Conservation (phyloP, 1,140 invertebrate species). For the Diplogasteroides magnus region DNA sequence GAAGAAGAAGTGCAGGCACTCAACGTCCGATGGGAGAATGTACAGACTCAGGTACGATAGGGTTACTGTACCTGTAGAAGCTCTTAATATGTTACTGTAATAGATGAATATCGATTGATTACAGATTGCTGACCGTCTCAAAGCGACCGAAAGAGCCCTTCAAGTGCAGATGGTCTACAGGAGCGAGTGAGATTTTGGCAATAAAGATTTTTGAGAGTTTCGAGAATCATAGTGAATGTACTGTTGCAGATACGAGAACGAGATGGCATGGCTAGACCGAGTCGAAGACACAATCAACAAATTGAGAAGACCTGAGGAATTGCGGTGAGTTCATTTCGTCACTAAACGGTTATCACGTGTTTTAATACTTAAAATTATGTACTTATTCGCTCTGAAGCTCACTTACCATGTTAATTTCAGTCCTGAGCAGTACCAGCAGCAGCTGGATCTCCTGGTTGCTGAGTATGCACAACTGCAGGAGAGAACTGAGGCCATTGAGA, state of each 20-base stretch:
- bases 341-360: no score
- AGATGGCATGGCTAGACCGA: slow-evolving; percentile 62
- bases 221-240: neutral
- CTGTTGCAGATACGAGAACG: slow-evolving; percentile 45
- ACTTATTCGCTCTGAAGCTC: no score
- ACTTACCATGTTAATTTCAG: slow-evolving; percentile 49
- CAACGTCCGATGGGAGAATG: slow-evolving; percentile 80
- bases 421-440: slow-evolving; percentile 51
- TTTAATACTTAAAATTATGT: no score
- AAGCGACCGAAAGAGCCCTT: slow-evolving; percentile 46
- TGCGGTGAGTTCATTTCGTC: slow-evolving; percentile 18
- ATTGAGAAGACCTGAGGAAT: slow-evolving; percentile 47
- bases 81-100: no score
- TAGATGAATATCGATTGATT: no score
- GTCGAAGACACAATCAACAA: slow-evolving; percentile 64
- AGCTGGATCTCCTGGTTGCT: slow-evolving; percentile 58
- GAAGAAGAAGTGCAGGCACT: slow-evolving; percentile 84
- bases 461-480: slow-evolving; percentile 82
- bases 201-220: neutral
- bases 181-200: slow-evolving; percentile 10
- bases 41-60: slow-evolving; percentile 80
- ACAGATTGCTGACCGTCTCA: slow-evolving; percentile 74
- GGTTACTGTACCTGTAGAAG: no score
- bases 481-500: slow-evolving; percentile 82
- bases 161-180: slow-evolving; percentile 55